phyloP scores from a whole-genome alignment of 2,888 invertebrate species.

The Andrena chrysosceles region DNA sequence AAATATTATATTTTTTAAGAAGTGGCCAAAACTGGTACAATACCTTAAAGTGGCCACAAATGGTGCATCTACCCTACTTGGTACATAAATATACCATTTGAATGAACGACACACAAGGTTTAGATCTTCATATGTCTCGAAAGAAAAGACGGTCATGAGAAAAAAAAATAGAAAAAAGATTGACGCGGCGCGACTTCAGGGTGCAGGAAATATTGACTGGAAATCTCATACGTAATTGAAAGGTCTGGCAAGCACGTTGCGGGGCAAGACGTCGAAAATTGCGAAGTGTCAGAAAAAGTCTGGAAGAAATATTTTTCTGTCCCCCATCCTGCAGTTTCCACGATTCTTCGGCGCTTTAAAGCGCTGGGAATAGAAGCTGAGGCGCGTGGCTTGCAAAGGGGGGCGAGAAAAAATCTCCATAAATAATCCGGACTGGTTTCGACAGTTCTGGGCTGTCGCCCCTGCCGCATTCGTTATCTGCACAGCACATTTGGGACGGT shows the following conservation, averaged over 20 bases:
- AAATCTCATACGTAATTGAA: slow-evolving; percentile 47
- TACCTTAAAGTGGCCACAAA: too few relatives aligned
- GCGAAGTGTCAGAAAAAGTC: slow-evolving; percentile 11
- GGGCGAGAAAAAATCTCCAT: slow-evolving; percentile 54
- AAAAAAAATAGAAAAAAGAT: neutral
- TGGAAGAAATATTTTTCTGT: slow-evolving; percentile 34
- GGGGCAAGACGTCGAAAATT: slow-evolving; percentile 14
- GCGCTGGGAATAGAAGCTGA: slow-evolving; percentile 42
- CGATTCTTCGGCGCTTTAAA: slow-evolving; percentile 58
- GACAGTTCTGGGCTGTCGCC: slow-evolving; percentile 65
- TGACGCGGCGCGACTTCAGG: neutral
- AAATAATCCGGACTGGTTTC: slow-evolving; percentile 72
- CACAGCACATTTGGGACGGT: slow-evolving; percentile 44
- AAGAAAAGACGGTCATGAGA: neutral
- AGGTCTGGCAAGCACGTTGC: slow-evolving; percentile 13
- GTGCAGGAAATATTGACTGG: slow-evolving; percentile 11
- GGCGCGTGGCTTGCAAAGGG: slow-evolving; percentile 27
- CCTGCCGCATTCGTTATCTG: slow-evolving; percentile 55
- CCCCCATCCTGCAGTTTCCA: slow-evolving; percentile 17
- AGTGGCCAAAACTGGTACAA: too few relatives aligned
- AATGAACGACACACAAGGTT: too few relatives aligned
- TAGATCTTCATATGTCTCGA: too few relatives aligned
- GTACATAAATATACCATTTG: too few relatives aligned
- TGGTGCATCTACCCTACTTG: too few relatives aligned
- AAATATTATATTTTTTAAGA: too few relatives aligned